phyloP scores from a whole-genome alignment of 92 coral and sea anemone species.

The Desmophyllum pertusum region DNA sequence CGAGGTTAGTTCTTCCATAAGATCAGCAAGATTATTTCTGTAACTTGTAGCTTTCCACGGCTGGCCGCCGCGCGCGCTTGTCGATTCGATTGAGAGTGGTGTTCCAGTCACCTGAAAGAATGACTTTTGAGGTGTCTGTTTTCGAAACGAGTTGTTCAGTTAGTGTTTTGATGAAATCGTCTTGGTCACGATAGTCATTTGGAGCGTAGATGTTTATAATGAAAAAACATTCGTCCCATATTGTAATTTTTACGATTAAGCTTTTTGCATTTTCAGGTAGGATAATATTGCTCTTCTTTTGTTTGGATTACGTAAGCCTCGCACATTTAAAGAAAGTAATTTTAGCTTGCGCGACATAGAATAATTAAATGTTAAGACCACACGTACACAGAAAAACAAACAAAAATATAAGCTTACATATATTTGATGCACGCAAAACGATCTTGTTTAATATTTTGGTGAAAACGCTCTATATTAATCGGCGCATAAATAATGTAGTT shows the following conservation, averaged over 20 bases:
- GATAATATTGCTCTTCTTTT: not conserved
- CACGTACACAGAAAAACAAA: too few species aligned
- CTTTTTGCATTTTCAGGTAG: not conserved
- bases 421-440: too few species aligned
- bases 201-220: too few species aligned
- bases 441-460: too few species aligned
- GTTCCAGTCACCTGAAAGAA: not conserved
- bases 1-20: not conserved
- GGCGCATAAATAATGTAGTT: too few species aligned
- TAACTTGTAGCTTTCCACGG: not conserved
- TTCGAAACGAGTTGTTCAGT: not conserved
- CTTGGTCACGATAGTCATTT: too few species aligned
- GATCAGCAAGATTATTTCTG: not conserved
- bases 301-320: not conserved
- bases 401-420: too few species aligned
- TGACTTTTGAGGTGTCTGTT: not conserved
- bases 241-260: not conserved
- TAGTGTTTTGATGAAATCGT: too few species aligned
- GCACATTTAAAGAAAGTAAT: not conserved
- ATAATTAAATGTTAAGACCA: too few species aligned
- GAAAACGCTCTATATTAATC: too few species aligned
- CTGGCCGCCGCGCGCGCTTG: not conserved
- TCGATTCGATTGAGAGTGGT: not conserved
- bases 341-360: not conserved
- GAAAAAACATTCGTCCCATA: too few species aligned